Evolutionary conservation across 2,113 vertebrate genomes (phyloP).

Genomic region (Oriolus oriolus): DNA sequence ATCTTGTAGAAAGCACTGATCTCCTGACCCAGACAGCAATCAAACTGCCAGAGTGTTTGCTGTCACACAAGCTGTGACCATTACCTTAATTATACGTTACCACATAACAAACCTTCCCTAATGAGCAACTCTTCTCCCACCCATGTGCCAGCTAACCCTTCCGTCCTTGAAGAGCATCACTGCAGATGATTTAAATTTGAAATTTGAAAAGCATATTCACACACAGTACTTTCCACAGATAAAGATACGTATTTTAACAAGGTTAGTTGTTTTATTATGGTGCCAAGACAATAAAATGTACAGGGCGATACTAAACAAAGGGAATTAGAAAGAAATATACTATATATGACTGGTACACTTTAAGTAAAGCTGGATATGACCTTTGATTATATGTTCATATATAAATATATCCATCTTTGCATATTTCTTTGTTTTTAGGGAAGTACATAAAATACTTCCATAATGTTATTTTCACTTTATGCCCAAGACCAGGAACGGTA

Average conservation of each 20-base stretch:
- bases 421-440: neutral
- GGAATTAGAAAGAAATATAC: neutral
- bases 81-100: slow-evolving; percentile 76
- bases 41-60: slow-evolving; percentile 66
- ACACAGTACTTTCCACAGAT: slow-evolving; percentile 38
- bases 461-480: neutral
- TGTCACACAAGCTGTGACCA: slow-evolving; percentile 67
- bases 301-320: slow-evolving; percentile 17
- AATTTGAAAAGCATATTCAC: slow-evolving; percentile 50
- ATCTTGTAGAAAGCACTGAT: slow-evolving; percentile 72
- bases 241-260: slow-evolving; percentile 39
- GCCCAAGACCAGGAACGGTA: neutral
- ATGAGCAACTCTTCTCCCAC: slow-evolving; percentile 70
- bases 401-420: neutral
- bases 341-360: neutral
- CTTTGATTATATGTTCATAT: neutral
- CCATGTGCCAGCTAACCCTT: slow-evolving; percentile 53
- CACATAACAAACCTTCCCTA: slow-evolving; percentile 75
- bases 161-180: slow-evolving; percentile 66
- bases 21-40: slow-evolving; percentile 73
- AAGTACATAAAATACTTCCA: neutral
- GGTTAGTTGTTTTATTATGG: slow-evolving; percentile 53
- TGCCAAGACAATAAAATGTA: slow-evolving; percentile 66
- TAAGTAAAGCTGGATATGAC: neutral
- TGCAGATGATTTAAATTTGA: slow-evolving; percentile 26